Evolutionary conservation across 2,888 invertebrate genomes (phyloP).

Genomic region (Drosophila niveifrons): DNA sequence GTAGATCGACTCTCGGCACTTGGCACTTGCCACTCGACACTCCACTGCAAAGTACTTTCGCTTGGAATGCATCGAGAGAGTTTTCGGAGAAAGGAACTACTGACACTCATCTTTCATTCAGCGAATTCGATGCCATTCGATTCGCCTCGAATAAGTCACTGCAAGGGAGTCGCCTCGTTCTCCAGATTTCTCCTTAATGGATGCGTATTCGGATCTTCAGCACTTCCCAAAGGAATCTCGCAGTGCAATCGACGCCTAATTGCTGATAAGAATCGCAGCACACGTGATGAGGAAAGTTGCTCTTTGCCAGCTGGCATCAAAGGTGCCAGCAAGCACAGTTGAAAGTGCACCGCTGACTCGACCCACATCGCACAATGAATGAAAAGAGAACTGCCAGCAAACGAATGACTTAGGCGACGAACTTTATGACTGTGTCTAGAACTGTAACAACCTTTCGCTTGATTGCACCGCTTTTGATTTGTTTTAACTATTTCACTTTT

Average conservation of each 20-base stretch:
- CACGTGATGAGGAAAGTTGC: constrained; percentile 39
- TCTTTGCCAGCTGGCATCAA: constrained; percentile 2
- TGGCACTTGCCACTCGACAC: constrained; percentile 9
- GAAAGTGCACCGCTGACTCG: constrained; percentile 55
- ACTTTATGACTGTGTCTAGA: constrained; percentile 49
- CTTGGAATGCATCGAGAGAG: constrained; percentile 52
- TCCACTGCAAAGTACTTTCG: constrained; percentile 59
- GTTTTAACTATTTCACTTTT: constrained; percentile 69
- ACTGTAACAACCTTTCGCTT: constrained; percentile 56
- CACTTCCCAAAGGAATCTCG: constrained; percentile 38
- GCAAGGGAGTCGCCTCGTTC: constrained; percentile 12
- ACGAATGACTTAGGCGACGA: constrained; percentile 31
- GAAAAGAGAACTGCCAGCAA: background rate
- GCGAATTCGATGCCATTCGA: background rate
- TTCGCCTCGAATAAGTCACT: constrained; percentile 19
- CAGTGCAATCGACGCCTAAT: constrained; percentile 46
- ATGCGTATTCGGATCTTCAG: constrained; percentile 22
- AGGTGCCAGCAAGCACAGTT: constrained; percentile 37
- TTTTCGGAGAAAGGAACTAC: constrained; percentile 62
- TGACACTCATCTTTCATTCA: background rate
- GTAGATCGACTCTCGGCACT: constrained; percentile 26
- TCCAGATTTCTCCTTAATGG: constrained; percentile 37
- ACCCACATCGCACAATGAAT: constrained; percentile 37
- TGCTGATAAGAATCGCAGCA: constrained; percentile 67
- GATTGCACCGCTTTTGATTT: constrained; percentile 59